Percentiles rank a stretch among this genome's conserved stretches.
phyloP scores from a whole-genome alignment of 2,888 invertebrate genomes.

The Andrena minutula region DNA sequence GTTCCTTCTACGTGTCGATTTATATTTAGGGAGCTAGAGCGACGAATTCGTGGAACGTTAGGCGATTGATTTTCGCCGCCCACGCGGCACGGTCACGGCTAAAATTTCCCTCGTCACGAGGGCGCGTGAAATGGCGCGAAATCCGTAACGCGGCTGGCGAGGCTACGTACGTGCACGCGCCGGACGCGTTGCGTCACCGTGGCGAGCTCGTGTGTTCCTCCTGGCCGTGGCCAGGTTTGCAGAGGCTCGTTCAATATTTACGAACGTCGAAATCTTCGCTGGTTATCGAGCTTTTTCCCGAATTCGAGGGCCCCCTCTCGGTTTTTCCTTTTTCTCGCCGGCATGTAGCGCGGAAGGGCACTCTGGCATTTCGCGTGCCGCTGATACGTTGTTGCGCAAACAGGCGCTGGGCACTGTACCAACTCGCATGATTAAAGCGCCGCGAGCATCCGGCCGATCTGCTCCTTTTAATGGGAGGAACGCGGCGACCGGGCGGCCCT shows the following conservation, averaged over 20 bases:
- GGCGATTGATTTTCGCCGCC: constrained; percentile 14
- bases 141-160: not conserved
- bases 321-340: constrained; percentile 20
- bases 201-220: not conserved
- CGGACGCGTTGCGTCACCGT: constrained; percentile 9
- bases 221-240: not conserved
- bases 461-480: constrained; percentile 40
- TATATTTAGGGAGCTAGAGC: constrained; percentile 15
- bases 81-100: not conserved
- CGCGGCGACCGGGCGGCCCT: not conserved
- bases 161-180: not conserved
- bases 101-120: not conserved
- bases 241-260: constrained; percentile 27
- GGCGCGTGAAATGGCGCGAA: not conserved
- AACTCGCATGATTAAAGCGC: constrained; percentile 65
- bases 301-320: constrained; percentile 5
- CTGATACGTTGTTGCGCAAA: constrained; percentile 66
- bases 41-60: constrained; percentile 12
- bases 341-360: constrained; percentile 11
- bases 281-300: constrained; percentile 20
- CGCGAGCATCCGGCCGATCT: constrained; percentile 42
- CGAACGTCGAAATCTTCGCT: constrained; percentile 5
- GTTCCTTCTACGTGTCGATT: not conserved
- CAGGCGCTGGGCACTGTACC: constrained; percentile 67
- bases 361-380: constrained; percentile 67